Percentiles rank a stretch among this genome's conserved stretches.
Conservation (phyloP, 2,797 vertebrate species). For the Myoxocephalus aenaeus region DNA sequence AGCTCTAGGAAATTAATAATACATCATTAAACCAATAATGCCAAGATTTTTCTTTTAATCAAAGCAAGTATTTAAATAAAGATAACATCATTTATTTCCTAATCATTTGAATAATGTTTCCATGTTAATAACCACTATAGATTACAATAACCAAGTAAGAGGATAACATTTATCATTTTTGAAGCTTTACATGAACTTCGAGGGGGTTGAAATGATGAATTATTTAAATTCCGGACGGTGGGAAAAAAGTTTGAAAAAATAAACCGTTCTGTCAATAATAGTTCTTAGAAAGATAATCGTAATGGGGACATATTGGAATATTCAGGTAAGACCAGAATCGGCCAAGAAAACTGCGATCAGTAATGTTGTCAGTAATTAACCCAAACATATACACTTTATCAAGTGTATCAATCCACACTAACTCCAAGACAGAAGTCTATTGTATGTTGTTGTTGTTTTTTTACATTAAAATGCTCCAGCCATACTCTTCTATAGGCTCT, state of each 20-base stretch:
- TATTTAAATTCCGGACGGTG: background rate
- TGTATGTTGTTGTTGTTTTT: background rate
- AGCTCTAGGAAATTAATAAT: background rate
- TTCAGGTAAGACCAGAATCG: background rate
- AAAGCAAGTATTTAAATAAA: background rate
- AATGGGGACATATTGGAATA: background rate
- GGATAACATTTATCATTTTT: too few relatives aligned
- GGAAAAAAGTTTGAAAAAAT: too few relatives aligned
- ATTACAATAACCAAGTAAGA: background rate
- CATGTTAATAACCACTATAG: background rate
- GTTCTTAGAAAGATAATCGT: background rate
- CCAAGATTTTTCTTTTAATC: background rate
- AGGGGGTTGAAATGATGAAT: too few relatives aligned
- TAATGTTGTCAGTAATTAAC: too few relatives aligned
- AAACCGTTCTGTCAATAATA: too few relatives aligned
- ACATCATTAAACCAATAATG: too few relatives aligned
- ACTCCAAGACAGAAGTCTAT: background rate
- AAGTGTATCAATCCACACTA: background rate
- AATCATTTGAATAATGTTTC: background rate
- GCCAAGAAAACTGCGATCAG: background rate
- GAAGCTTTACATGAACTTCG: too few relatives aligned
- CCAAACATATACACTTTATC: background rate
- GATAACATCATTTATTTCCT: too few relatives aligned
- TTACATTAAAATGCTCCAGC: background rate
- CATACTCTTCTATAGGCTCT: background rate